Evolutionary conservation across 2,888 invertebrate species (phyloP).

Genomic region (Tenthredo mesomela): DNA sequence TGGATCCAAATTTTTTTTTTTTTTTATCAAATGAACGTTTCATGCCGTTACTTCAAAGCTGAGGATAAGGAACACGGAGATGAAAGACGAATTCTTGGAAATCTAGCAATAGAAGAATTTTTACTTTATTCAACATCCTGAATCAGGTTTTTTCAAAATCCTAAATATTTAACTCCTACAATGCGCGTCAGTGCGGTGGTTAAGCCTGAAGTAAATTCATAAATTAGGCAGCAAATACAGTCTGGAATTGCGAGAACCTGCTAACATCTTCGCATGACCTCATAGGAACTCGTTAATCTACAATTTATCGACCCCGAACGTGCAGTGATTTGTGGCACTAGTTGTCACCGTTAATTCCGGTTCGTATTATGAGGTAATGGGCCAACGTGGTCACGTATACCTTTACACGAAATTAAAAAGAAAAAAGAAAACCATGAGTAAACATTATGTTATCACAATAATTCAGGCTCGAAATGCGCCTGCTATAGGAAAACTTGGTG

Average conservation of each 20-base stretch:
- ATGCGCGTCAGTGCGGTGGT: not conserved
- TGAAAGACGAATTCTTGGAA: not conserved
- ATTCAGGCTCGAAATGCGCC: not conserved
- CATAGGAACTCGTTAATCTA: conserved; percentile 9
- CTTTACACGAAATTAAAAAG: not conserved
- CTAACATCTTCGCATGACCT: conserved; percentile 1
- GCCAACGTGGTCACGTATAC: not conserved
- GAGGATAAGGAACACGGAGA: not conserved
- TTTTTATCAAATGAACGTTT: not conserved
- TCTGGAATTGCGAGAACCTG: not conserved
- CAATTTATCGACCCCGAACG: not conserved
- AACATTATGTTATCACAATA: not conserved
- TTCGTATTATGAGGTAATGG: not conserved
- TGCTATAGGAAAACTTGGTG: not conserved
- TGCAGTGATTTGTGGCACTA: conserved; percentile 22
- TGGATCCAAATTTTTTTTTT: not conserved
- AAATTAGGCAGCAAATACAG: not conserved
- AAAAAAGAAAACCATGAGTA: not conserved
- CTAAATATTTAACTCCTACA: not conserved
- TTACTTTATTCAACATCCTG: not conserved
- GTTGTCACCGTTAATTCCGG: not conserved
- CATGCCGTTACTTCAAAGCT: not conserved
- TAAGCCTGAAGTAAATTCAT: not conserved
- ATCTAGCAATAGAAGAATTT: not conserved
- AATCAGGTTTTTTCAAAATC: not conserved